A percentile compares a stretch with the other conserved stretches of the same genome.
phyloP scores from a whole-genome alignment of 2,888 invertebrate species.

The Bellardia pandia region DNA sequence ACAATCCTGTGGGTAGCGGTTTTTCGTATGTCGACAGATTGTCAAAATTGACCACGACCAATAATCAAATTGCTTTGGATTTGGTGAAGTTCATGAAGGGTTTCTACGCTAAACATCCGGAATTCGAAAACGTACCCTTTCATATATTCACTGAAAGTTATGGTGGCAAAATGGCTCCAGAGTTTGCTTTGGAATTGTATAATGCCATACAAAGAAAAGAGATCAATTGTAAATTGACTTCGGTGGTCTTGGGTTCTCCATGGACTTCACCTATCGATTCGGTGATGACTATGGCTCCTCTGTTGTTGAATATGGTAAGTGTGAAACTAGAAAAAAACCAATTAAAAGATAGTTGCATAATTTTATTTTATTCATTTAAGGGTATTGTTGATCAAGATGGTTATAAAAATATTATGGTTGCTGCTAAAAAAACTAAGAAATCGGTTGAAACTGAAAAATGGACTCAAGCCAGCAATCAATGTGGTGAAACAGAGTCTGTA shows the following conservation, averaged over 20 bases:
- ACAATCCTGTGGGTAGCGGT: conserved; percentile 95
- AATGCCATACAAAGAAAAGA: conserved; percentile 87
- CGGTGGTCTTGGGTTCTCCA: conserved; percentile 93
- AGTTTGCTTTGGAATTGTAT: conserved; percentile 87
- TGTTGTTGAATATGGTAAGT: conserved; percentile 88
- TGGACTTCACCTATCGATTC: conserved; percentile 96
- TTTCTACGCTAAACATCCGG: conserved; percentile 88
- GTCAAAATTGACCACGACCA: conserved; percentile 85
- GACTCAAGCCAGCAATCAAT: conserved; percentile 87
- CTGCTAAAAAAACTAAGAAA: conserved; percentile 86
- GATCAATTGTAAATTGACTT: conserved; percentile 89
- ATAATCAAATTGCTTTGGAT: conserved; percentile 89
- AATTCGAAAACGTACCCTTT: conserved; percentile 89
- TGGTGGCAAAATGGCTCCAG: conserved; percentile 96
- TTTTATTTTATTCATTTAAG: conserved; percentile 75
- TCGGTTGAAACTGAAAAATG: conserved; percentile 87
- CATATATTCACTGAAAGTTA: conserved; percentile 96
- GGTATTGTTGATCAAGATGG: conserved; percentile 90
- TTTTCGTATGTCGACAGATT: conserved; percentile 90
- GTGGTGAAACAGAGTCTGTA: conserved; percentile 87
- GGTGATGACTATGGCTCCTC: conserved; percentile 92
- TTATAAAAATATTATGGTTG: conserved; percentile 85
- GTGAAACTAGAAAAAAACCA: not conserved
- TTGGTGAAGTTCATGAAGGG: conserved; percentile 89
- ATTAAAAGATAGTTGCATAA: not conserved